Conservation (phyloP, 2,888 invertebrate species). For the Erebia palarica region DNA sequence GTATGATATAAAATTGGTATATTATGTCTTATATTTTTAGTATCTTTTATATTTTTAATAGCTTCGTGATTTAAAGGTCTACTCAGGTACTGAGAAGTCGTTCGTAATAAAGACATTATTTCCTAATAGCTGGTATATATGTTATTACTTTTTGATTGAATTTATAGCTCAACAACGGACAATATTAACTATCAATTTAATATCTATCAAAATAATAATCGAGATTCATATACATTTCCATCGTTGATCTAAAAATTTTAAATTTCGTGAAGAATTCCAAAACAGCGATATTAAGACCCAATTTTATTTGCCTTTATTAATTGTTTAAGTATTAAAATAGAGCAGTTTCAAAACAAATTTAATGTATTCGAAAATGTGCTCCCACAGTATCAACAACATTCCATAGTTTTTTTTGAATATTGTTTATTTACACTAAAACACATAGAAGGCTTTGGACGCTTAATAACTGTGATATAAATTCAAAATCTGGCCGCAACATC, state of each 20-base stretch:
- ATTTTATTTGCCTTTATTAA: constrained; percentile 42
- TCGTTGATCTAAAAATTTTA: constrained; percentile 5
- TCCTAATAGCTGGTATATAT: constrained; percentile 1
- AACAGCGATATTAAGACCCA: constrained; percentile 1
- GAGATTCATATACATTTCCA: constrained; percentile 9
- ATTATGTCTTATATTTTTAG: too few species aligned
- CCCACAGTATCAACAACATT: constrained; percentile 51
- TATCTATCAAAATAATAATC: constrained; percentile 10
- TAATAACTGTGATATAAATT: constrained; percentile 11
- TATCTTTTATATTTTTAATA: neutral
- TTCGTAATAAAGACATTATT: neutral
- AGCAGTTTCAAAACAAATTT: constrained; percentile 59
- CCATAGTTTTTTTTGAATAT: constrained; percentile 41
- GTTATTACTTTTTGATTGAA: neutral
- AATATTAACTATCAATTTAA: neutral
- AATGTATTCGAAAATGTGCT: constrained; percentile 53
- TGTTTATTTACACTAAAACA: constrained; percentile 27
- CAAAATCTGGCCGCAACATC: constrained; percentile 10
- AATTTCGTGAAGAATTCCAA: constrained; percentile 24
- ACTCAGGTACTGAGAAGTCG: neutral
- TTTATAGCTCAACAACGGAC: neutral
- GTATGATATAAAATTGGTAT: too few species aligned
- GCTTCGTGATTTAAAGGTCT: neutral
- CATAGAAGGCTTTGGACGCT: constrained; percentile 18
- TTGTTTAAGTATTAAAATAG: constrained; percentile 49